A percentile compares a stretch with the other conserved stretches of the same genome.
These are phyloP conservation scores for Trematocara nigrifrons DNA, from an alignment of 2,113 vertebrate genomes.

Conservation along the genomic window DNA sequence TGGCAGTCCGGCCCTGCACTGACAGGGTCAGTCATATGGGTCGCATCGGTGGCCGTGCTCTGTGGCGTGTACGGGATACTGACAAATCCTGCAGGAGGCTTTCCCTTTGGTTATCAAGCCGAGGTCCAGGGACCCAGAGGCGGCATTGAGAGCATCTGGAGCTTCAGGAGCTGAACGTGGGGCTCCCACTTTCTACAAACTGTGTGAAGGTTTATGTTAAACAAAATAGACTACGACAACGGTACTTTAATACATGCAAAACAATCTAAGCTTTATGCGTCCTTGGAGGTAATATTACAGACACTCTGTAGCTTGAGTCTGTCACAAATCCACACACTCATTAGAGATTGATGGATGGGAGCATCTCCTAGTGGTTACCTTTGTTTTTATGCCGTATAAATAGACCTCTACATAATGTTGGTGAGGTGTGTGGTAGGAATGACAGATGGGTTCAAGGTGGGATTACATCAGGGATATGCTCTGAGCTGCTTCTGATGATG, in stretches of 20 bases:
- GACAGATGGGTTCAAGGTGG: background rate
- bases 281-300: background rate
- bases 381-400: background rate
- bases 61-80: background rate
- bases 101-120: background rate
- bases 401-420: background rate
- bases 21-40: background rate
- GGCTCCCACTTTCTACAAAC: background rate
- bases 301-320: background rate
- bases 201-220: background rate
- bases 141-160: background rate
- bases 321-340: background rate
- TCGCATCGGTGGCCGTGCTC: background rate
- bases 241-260: rapidly evolving
- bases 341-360: background rate
- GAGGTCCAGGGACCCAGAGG: background rate
- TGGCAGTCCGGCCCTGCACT: background rate
- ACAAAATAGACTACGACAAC: background rate
- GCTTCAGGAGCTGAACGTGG: background rate
- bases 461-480: background rate
- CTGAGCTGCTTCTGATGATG: background rate
- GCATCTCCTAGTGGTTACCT: background rate
- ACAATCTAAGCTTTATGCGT: background rate
- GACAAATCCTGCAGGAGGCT: background rate
- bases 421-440: background rate